Percentiles rank a stretch among this genome's conserved stretches.
Conservation (phyloP, 2,888 invertebrate genomes). For the Amiota mariae region DNA sequence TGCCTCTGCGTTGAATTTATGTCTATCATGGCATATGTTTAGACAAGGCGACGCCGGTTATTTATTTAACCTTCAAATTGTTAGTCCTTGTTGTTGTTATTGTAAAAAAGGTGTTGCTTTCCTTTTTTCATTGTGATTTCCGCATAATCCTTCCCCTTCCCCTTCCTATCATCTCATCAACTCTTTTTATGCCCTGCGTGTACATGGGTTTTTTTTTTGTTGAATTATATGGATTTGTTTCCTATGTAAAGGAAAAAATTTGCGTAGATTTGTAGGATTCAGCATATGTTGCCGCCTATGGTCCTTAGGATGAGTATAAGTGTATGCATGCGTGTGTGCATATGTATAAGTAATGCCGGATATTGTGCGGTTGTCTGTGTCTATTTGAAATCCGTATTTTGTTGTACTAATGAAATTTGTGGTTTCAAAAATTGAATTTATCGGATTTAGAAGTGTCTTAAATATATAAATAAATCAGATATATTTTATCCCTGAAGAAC, state of each 20-base stretch:
- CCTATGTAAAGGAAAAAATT: no score
- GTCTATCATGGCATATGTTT: conserved; percentile 60
- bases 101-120: conserved; percentile 4
- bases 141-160: no score
- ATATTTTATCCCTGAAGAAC: no score
- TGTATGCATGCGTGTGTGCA: not conserved
- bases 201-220: not conserved
- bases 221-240: no score
- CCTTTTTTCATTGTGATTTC: not conserved
- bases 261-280: not conserved
- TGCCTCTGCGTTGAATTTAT: conserved; percentile 58
- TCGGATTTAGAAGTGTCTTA: no score
- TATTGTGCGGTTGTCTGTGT: not conserved
- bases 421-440: no score
- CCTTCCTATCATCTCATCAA: no score
- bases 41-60: conserved; percentile 41
- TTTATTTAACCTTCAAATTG: conserved; percentile 64
- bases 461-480: no score
- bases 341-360: not conserved
- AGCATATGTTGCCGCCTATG: no score
- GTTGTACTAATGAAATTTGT: not conserved
- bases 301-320: no score
- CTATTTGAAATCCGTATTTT: not conserved
- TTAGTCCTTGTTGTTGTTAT: not conserved
- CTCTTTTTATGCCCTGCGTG: not conserved